phyloP scores from a whole-genome alignment of 2,888 invertebrate species.

The Chouioia cunea region DNA sequence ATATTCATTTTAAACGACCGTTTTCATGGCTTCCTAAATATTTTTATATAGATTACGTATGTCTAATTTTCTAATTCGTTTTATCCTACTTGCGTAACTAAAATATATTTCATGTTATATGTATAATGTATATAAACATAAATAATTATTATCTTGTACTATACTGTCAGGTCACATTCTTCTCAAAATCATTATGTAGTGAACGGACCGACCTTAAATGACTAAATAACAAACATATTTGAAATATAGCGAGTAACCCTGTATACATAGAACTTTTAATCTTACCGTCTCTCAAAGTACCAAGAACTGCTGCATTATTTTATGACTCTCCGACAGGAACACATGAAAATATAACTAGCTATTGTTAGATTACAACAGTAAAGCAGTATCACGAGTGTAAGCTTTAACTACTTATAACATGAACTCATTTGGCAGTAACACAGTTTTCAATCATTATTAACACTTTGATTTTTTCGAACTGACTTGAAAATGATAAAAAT shows the following conservation, averaged over 20 bases:
- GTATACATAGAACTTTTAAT: constrained; percentile 35
- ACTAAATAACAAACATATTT: constrained; percentile 43
- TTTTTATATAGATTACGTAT: no score
- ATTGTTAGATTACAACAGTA: constrained; percentile 24
- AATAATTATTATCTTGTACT: constrained; percentile 55
- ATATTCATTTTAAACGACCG: no score
- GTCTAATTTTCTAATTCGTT: not conserved
- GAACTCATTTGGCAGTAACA: constrained; percentile 36
- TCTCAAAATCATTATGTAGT: constrained; percentile 32
- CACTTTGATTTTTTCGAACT: constrained; percentile 8
- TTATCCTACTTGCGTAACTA: constrained; percentile 51
- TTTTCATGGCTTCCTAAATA: no score
- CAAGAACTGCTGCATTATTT: constrained; percentile 22
- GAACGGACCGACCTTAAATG: constrained; percentile 42
- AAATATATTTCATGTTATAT: constrained; percentile 52
- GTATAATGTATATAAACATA: constrained; percentile 46
- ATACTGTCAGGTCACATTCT: constrained; percentile 47
- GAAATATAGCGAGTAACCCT: constrained; percentile 43
- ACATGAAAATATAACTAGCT: constrained; percentile 38
- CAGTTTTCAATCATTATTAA: constrained; percentile 17
- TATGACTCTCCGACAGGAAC: constrained; percentile 32
- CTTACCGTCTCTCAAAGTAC: constrained; percentile 22
- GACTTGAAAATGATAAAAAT: constrained; percentile 2
- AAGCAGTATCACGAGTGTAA: constrained; percentile 34
- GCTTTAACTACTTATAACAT: constrained; percentile 24